These are phyloP conservation scores for Pedionomus torquatus DNA, from an alignment of 2,113 vertebrate genomes.

Conservation along the genomic window DNA sequence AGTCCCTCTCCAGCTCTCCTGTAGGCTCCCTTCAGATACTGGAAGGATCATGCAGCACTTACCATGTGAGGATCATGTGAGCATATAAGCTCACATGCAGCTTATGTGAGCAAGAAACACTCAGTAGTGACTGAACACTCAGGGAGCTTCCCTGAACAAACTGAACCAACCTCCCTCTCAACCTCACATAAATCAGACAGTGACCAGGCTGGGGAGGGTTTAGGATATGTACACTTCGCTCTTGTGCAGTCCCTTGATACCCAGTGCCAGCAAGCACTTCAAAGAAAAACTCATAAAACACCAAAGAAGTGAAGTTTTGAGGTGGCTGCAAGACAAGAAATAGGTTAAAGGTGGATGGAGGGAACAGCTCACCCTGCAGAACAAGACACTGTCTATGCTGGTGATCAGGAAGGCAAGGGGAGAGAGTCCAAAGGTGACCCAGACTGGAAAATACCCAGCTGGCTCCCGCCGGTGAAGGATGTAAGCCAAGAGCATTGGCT, in stretches of 20 bases:
- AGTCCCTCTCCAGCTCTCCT: no score
- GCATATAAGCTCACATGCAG: background rate
- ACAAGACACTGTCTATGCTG: background rate
- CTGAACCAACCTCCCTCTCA: background rate
- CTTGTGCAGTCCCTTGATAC: background rate
- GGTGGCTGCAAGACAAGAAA: background rate
- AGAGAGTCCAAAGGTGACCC: background rate
- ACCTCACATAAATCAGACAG: background rate
- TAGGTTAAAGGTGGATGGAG: background rate
- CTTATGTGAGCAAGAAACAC: background rate
- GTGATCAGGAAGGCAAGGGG: accelerated
- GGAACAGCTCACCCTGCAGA: background rate
- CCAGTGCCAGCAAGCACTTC: background rate
- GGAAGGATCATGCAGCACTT: no score
- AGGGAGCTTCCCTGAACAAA: background rate
- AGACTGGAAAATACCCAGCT: background rate
- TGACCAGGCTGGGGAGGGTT: background rate
- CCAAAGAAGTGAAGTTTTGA: background rate
- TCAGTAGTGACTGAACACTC: background rate
- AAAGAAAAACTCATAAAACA: background rate
- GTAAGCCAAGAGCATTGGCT: background rate
- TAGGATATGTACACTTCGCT: accelerated
- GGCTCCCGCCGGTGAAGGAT: accelerated
- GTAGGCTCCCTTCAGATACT: no score
- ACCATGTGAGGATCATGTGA: no score